phyloP scores from a whole-genome alignment of 2,797 vertebrate species.

The Pangasius krempfi region DNA sequence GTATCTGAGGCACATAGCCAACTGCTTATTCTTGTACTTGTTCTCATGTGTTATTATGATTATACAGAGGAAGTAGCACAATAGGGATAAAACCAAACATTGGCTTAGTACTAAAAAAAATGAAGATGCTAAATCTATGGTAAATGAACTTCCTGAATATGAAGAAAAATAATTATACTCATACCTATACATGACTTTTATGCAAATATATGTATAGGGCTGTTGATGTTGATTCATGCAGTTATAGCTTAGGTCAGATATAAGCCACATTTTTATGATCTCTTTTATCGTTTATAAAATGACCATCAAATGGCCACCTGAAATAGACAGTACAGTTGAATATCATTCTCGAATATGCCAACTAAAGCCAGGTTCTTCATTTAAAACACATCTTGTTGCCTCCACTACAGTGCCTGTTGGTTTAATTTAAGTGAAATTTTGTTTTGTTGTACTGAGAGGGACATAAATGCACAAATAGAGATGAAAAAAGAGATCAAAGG shows the following conservation, averaged over 20 bases:
- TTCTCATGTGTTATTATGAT: not conserved
- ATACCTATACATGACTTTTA: not conserved
- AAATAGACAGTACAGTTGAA: not conserved
- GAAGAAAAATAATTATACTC: not conserved
- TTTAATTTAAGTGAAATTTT: not conserved
- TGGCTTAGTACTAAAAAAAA: not conserved
- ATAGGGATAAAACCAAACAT: not conserved
- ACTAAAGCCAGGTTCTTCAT: not conserved
- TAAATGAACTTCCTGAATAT: not conserved
- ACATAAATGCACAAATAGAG: not conserved
- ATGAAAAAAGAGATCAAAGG: not conserved
- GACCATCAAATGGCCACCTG: not conserved
- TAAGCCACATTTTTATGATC: not conserved
- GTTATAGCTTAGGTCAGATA: not conserved
- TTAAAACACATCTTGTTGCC: not conserved
- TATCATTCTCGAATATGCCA: not conserved
- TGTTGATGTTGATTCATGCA: not conserved
- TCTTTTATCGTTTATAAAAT: not conserved
- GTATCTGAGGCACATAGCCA: not conserved
- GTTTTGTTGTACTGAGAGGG: not conserved
- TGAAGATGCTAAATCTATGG: not conserved
- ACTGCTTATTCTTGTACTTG: slow-evolving; percentile 6
- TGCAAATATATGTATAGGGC: not conserved
- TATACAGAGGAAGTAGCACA: not conserved
- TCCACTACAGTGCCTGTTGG: not conserved